Evolutionary conservation across 1,140 invertebrate genomes (phyloP), one percentile per base, ranked within the genome.

Genomic region (Halotydeus destructor): DNA sequence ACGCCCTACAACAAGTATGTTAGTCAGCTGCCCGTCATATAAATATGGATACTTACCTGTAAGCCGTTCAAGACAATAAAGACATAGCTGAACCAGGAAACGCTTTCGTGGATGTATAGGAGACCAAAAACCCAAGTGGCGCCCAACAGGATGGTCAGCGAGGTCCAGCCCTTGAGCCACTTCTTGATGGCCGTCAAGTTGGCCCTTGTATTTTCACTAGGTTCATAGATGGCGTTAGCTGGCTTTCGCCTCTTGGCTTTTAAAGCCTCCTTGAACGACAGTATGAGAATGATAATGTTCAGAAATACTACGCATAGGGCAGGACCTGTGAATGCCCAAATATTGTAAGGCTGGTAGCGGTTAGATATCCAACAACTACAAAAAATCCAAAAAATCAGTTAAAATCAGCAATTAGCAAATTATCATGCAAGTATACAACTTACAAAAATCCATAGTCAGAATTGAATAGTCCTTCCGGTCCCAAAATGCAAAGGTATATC

Each of bases 1-100:
- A 49, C 39, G 28, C 47, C 47, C 39, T 46, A 27, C 28, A 43
- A 43, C 14, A 28, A n/a, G n/a, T n/a, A n/a, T n/a, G n/a, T n/a
- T n/a, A n/a, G n/a, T n/a, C n/a, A n/a, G n/a, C n/a, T n/a, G n/a
- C n/a, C n/a, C n/a, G n/a, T n/a, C n/a, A n/a, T n/a, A n/a, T 24
- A 43, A 1, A 27, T 18, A 37, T 6, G n/a, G 16, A 12, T 24
- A 48, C 34, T 37, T 44, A 50, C 49, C 40, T 51, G 50, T 5
- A 49, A 38, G 26, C 39, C 43, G 32, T 51, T 51, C n/a, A 49
- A 28, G 18, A 51, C 14, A 8, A 45, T 49, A 18, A 51, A 51
- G 6, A 49, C 14, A 28, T 51, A 51, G 6, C 45, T 45, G 11
- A 46, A 26, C 5, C 22, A 19, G 8, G 43, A 30, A n/a, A 34